A percentile compares a stretch with the other conserved stretches of the same genome.
Evolutionary conservation across 2,113 vertebrate genomes (phyloP).

Genomic region (Acanthisitta chloris): DNA sequence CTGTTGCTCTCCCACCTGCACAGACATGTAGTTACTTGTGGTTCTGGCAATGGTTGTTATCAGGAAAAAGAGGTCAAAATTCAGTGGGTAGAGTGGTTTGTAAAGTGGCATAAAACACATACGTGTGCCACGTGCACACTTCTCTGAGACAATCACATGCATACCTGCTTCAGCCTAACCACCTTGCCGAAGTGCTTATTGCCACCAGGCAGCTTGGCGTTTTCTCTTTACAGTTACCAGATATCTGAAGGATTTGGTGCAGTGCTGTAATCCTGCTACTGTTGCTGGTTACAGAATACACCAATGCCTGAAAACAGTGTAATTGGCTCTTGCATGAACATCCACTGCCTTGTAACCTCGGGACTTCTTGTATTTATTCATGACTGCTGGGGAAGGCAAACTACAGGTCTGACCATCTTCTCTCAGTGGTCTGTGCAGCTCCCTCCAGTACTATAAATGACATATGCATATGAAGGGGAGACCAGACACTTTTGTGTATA

Average conservation of each 20-base stretch:
- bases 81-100: neutral
- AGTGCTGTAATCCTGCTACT: neutral
- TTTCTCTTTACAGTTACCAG: neutral
- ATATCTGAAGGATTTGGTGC: neutral
- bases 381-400: neutral
- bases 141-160: neutral
- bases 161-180: neutral
- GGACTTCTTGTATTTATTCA: neutral
- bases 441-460: neutral
- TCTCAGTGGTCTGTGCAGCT: neutral
- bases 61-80: neutral
- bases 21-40: neutral
- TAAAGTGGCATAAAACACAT: neutral
- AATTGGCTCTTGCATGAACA: neutral
- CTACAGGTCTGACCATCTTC: neutral
- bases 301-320: neutral
- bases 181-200: neutral
- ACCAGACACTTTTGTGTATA: neutral
- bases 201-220: neutral
- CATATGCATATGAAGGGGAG: neutral
- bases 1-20: neutral
- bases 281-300: neutral
- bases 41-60: neutral
- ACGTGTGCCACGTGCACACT: accelerated
- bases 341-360: neutral